Base-by-base conservation (phyloP, 2,113 vertebrate species). In the Pelecanoides urinatrix region DNA sequence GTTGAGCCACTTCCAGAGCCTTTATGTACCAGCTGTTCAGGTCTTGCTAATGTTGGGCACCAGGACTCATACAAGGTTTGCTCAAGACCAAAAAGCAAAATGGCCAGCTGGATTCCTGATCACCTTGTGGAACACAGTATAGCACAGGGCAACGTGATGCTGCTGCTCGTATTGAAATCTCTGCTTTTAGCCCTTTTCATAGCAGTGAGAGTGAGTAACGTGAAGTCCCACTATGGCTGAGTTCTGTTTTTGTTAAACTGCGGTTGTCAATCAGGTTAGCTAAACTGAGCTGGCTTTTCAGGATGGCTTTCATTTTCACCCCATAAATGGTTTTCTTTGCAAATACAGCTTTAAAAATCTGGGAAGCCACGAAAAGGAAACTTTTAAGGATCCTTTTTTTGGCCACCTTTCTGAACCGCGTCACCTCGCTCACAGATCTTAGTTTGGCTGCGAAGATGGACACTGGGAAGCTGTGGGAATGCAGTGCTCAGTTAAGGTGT, bases 121-220 rank as follows among this genome's bases (percentile, higher is more conserved):
- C 49, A 44, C 66, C 73, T 85, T 52, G 84, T 85, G 73, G 56
- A 74, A 75, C 63, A 84, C 47, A 75, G 70, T 65, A 55, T 87
- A 87, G 34, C 9, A 15, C 49, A 27, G 12, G 44, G 84, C 93
- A 94, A 96, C 0, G 2, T 4, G 13, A 75, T 78, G 68, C 34
- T 61, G 62, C 70, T 90, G 61, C 71, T 89, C n/a, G 56, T 72
- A 63, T 15, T 73, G 78, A 79, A 90, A 74, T 65, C 55, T 76
- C 62, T 83, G 36, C 85, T 92, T 90, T 86, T 76, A 95, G 94
- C 49, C 45, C 42, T 75, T 86, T 91, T 68, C 78, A 65, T 20
- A 65, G 84, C 49, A 78, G 53, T 0, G 1, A 85, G 30, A 72
- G 23, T 0, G 0, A 68, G 90, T 88, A 78, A 90, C 71, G 19